phyloP scores from a whole-genome alignment of 1,140 invertebrate species.

The Pseudachorutes palmiensis region DNA sequence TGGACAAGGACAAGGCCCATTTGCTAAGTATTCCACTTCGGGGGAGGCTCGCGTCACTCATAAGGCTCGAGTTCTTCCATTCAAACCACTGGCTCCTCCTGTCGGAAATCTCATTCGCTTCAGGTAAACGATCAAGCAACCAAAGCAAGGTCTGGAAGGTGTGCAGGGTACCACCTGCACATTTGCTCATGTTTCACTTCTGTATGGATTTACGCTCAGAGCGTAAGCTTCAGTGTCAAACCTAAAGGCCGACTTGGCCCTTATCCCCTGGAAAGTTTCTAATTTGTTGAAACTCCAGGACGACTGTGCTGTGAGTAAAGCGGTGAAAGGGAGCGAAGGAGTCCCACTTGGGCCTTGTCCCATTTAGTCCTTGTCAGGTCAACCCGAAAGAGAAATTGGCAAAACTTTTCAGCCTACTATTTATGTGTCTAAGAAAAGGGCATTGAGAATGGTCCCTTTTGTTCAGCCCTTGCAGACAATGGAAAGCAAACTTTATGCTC shows the following conservation, averaged over 20 bases:
- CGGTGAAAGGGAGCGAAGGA: no score
- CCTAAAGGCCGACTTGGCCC: no score
- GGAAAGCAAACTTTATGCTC: background rate
- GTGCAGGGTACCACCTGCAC: background rate
- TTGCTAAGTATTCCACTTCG: conserved; percentile 29
- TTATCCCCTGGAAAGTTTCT: conserved; percentile 4
- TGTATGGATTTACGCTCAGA: no score
- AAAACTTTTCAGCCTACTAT: conserved; percentile 13
- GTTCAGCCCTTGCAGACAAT: background rate
- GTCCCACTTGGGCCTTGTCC: background rate
- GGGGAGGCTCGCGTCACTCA: conserved; percentile 30
- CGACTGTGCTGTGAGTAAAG: no score
- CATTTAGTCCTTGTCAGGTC: background rate
- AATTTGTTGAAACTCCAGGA: no score
- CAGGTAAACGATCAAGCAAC: conserved; percentile 22
- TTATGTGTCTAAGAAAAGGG: background rate
- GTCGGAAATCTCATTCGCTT: conserved; percentile 34
- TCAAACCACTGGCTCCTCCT: conserved; percentile 38
- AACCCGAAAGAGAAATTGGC: background rate
- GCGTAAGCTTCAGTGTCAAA: no score
- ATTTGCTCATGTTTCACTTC: background rate
- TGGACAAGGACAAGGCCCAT: conserved; percentile 35
- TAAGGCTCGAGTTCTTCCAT: conserved; percentile 34
- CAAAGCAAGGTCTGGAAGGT: background rate
- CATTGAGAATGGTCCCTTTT: conserved; percentile 6